Conservation (phyloP, 2,797 vertebrate species). For the Oreonectes daqikongensis region DNA sequence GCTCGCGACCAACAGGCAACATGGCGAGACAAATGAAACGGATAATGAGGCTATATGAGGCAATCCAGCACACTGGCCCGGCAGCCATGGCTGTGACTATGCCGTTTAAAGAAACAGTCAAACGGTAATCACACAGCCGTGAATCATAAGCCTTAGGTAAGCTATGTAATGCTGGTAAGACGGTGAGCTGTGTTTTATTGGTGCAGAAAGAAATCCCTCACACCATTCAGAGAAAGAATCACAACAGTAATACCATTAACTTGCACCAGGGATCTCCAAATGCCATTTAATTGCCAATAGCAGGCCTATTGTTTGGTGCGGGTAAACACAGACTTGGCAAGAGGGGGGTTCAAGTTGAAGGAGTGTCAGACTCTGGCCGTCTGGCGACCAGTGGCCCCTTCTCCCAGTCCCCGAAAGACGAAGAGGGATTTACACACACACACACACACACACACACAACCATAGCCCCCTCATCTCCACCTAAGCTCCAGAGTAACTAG, state of each 20-base stretch:
- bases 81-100: slow-evolving; percentile 67
- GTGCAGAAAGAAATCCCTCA: slow-evolving; percentile 80
- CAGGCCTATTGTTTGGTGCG: slow-evolving; percentile 78
- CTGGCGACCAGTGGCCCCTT: slow-evolving; percentile 77
- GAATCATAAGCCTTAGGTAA: slow-evolving; percentile 85
- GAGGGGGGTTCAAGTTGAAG: slow-evolving; percentile 72
- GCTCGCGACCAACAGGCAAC: slow-evolving; percentile 39
- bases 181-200: slow-evolving; percentile 83
- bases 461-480: slow-evolving; percentile 75
- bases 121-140: slow-evolving; percentile 80
- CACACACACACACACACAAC: slow-evolving; percentile 44
- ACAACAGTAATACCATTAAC: slow-evolving; percentile 85
- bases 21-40: slow-evolving; percentile 55
- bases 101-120: slow-evolving; percentile 77
- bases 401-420: slow-evolving; percentile 73
- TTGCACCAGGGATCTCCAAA: slow-evolving; percentile 81
- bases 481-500: slow-evolving; percentile 98
- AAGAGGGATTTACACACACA: slow-evolving; percentile 57
- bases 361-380: slow-evolving; percentile 78
- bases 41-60: slow-evolving; percentile 51
- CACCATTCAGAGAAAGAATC: slow-evolving; percentile 81
- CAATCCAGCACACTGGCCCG: slow-evolving; percentile 47
- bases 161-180: slow-evolving; percentile 86
- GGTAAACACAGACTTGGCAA: slow-evolving; percentile 75
- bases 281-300: slow-evolving; percentile 85